Base-by-base conservation (phyloP, 2,888 invertebrate species). In the Dasypolia templi region DNA sequence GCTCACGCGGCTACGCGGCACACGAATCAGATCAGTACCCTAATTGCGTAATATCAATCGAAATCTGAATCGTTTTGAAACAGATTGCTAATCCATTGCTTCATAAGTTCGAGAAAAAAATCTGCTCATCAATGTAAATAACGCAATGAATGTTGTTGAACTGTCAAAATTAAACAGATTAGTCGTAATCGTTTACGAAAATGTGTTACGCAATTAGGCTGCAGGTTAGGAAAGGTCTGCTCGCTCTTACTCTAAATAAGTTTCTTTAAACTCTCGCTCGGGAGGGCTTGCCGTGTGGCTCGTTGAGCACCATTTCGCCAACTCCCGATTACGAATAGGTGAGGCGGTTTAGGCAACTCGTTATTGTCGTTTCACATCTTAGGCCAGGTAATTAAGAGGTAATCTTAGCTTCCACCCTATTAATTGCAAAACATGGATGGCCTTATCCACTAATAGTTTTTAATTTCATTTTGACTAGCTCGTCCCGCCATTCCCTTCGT, bases 401-500 rank as follows among this genome's bases (percentile, higher is more conserved):
- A 46, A n/a, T 42, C 11, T 26, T 61, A 46, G 17, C 17, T 61
- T 53, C 35, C 59, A 53, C 12, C 14, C 12, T 2, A 39, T 55
- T 42, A 63, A 59, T 63, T 26, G 17, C 17, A 64, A 59, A 59
- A 53, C 17, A 32, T 42, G n/a, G 29, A 49, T 55, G 39, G 14
- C 6, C 1, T 65, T 72, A 44, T 56, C 35, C 32, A 66, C 73
- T 78, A 77, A 81, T 56, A 53, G 77, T 62, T 67, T 72, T 80
- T 81, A 64, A 81, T 81, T 81, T 72, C 44, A 63, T 81, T 81
- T 81, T 81, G 44, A 72, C 59, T 73, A 81, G 81, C 78, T 81
- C 77, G 82, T 81, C 77, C 73, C 82, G 67, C 72, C 81, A 73
- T 77, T 81, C 42, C 82, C 81, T 64, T 70, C 81, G 73, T 81